These are phyloP conservation scores for Electrophaes corylata DNA, from an alignment of 2,888 invertebrate species.

Conservation along the genomic window DNA sequence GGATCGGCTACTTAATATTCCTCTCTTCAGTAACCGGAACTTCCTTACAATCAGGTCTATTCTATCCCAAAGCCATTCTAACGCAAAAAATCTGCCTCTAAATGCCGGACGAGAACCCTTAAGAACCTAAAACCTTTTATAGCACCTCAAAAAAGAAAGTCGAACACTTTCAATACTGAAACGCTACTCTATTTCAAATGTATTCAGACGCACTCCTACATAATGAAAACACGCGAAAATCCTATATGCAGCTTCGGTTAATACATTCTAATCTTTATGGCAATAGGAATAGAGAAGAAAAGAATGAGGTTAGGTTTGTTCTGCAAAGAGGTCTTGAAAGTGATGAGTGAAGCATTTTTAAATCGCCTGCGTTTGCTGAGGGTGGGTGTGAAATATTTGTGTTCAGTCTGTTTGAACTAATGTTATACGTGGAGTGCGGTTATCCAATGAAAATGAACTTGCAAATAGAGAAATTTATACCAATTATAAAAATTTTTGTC, in stretches of 20 bases:
- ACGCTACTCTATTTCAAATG: constrained; percentile 34
- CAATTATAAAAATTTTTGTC: no score
- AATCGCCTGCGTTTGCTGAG: constrained; percentile 44
- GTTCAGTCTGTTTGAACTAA: constrained; percentile 39
- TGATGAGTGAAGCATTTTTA: constrained; percentile 50
- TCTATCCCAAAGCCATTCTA: constrained; percentile 24
- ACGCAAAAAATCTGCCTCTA: constrained; percentile 32
- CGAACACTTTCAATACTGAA: constrained; percentile 36
- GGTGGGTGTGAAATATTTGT: constrained; percentile 49
- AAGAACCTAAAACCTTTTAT: constrained; percentile 41
- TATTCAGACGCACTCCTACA: constrained; percentile 55
- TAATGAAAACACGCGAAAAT: constrained; percentile 40
- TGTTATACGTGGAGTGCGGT: not conserved
- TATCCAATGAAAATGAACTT: not conserved
- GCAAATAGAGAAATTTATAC: not conserved
- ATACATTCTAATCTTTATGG: constrained; percentile 22
- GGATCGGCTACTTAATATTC: constrained; percentile 4
- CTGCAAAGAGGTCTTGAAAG: constrained; percentile 48
- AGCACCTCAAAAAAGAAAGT: constrained; percentile 43
- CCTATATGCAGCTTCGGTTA: not conserved
- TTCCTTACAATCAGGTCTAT: constrained; percentile 30
- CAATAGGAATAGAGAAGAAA: constrained; percentile 2
- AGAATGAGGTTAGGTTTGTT: constrained; percentile 39
- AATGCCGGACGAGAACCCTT: constrained; percentile 34
- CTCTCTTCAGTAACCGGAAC: constrained; percentile 23